Conservation (phyloP, 2,797 vertebrate genomes). For the Labeo calbasu region DNA sequence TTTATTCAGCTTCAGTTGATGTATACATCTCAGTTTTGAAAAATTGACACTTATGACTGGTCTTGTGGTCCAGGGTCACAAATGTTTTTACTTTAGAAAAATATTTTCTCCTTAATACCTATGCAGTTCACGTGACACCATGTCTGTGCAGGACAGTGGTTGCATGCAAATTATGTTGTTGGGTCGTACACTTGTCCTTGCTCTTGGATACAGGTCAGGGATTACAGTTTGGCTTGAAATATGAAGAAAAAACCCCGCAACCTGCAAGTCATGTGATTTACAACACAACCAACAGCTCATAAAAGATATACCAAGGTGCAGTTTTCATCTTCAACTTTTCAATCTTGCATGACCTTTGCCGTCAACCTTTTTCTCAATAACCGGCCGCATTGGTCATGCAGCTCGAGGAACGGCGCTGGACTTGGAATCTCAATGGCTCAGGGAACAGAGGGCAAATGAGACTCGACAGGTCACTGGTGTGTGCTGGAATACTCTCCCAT, state of each 20-base stretch:
- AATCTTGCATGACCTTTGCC: constrained; percentile 57
- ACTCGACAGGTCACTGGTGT: constrained; percentile 67
- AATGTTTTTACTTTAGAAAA: too few relatives aligned
- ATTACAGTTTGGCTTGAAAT: constrained; percentile 37
- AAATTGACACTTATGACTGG: too few relatives aligned
- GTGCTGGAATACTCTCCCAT: constrained; percentile 43
- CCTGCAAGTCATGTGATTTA: constrained; percentile 39
- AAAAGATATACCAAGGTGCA: constrained; percentile 40
- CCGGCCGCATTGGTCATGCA: constrained; percentile 35
- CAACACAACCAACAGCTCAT: constrained; percentile 26
- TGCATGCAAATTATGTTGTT: constrained; percentile 15
- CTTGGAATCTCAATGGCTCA: constrained; percentile 67
- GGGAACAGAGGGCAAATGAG: constrained; percentile 68
- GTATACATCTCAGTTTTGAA: too few relatives aligned
- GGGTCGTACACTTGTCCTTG: not conserved
- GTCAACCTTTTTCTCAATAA: constrained; percentile 45
- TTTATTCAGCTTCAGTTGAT: too few relatives aligned
- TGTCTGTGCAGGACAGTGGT: not conserved
- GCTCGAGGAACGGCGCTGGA: constrained; percentile 42
- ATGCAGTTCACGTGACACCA: not conserved
- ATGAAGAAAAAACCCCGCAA: not conserved
- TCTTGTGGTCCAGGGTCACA: too few relatives aligned
- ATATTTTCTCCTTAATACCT: too few relatives aligned
- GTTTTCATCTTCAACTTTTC: constrained; percentile 53
- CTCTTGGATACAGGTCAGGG: constrained; percentile 8